phyloP scores from a whole-genome alignment of 2,797 vertebrate genomes.

The Loris lydekkerianus region DNA sequence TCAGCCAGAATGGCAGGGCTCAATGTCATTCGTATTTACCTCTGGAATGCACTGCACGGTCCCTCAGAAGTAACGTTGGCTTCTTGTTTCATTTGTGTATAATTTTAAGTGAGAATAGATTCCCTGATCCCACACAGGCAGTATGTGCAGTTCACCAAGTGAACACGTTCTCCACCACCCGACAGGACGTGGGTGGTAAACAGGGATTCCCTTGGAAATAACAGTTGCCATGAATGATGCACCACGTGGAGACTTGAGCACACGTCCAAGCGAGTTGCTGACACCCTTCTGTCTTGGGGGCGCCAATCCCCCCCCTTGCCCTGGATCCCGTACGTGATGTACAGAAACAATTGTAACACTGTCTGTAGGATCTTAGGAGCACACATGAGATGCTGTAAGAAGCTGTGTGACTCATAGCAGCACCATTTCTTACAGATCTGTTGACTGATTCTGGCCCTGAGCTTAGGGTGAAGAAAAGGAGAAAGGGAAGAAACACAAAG shows the following conservation, averaged over 20 bases:
- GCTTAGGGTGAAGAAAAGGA: neutral
- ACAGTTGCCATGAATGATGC: conserved; percentile 35
- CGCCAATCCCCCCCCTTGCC: neutral
- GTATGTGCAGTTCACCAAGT: neutral
- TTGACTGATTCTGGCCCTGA: conserved; percentile 16
- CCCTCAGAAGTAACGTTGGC: neutral
- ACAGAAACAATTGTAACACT: neutral
- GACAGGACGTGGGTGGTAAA: conserved; percentile 9
- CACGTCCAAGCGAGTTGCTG: neutral
- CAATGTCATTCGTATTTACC: conserved; percentile 36
- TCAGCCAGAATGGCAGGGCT: neutral
- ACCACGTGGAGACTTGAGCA: neutral
- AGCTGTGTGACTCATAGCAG: neutral
- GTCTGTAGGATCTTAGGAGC: neutral
- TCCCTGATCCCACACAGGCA: conserved; percentile 42
- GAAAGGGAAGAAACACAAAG: neutral
- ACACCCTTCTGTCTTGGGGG: neutral
- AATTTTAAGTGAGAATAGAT: conserved; percentile 48
- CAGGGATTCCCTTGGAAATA: conserved; percentile 24
- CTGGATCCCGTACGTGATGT: conserved; percentile 7
- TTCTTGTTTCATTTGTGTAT: conserved; percentile 50
- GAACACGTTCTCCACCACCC: neutral
- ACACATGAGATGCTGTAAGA: conserved; percentile 22
- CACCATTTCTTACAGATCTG: conserved; percentile 14
- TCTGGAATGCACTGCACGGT: neutral